These are phyloP conservation scores for Axis porcinus DNA, from an alignment of 2,113 vertebrate genomes.

Conservation along the genomic window DNA sequence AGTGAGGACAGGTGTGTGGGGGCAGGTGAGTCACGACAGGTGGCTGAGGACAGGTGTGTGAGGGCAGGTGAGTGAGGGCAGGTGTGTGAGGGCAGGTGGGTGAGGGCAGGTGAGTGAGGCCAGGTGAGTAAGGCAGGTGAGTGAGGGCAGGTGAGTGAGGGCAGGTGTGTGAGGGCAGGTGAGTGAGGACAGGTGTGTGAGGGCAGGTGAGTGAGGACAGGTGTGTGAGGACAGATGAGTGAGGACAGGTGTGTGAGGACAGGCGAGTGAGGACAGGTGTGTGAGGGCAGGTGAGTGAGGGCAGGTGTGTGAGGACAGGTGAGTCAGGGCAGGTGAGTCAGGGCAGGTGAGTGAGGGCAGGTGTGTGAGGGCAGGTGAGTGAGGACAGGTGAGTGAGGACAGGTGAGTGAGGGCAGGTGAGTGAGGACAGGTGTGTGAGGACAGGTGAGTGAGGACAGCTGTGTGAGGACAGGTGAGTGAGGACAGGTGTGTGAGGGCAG, in stretches of 20 bases:
- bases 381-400: rapidly evolving
- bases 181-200: rapidly evolving
- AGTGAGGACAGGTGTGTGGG: rapidly evolving
- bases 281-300: too few species aligned
- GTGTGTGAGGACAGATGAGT: rapidly evolving
- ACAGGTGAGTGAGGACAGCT: rapidly evolving
- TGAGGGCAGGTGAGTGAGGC: rapidly evolving
- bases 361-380: background rate
- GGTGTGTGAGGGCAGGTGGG: rapidly evolving
- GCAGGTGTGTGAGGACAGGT: background rate
- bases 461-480: rapidly evolving
- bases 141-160: too few species aligned
- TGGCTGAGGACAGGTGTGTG: rapidly evolving
- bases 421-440: rapidly evolving
- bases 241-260: background rate
- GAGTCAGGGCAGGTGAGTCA: rapidly evolving
- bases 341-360: too few species aligned
- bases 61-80: rapidly evolving
- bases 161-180: background rate
- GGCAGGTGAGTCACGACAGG: rapidly evolving
- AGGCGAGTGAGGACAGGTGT: too few species aligned
- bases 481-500: background rate
- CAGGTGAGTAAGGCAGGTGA: rapidly evolving
- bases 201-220: rapidly evolving
- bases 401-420: rapidly evolving